Percentiles rank a stretch among this genome's conserved stretches.
phyloP scores from a whole-genome alignment of 2,797 vertebrate species.

The Aldrovandia affinis region DNA sequence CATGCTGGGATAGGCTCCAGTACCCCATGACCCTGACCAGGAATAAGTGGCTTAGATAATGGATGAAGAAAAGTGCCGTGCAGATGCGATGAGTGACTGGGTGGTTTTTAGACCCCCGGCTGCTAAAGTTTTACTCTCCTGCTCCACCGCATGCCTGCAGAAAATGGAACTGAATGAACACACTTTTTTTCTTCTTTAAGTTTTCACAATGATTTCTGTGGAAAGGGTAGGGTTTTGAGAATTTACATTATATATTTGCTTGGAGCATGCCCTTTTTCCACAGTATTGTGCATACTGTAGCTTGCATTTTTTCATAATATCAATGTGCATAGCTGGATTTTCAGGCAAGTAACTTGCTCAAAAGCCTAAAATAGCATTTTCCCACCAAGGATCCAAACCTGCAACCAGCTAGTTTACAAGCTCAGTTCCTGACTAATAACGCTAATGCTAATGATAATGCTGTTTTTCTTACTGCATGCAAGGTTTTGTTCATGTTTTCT shows the following conservation, averaged over 20 bases:
- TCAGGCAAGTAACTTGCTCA: neutral
- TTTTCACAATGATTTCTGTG: neutral
- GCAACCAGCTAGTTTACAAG: neutral
- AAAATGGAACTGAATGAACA: neutral
- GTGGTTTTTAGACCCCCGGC: slow-evolving; percentile 19
- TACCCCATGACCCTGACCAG: too few relatives aligned
- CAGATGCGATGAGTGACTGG: slow-evolving; percentile 28
- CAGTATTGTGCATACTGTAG: neutral
- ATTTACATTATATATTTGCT: neutral
- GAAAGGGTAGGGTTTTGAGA: neutral
- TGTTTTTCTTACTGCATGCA: slow-evolving; percentile 21
- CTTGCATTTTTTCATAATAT: neutral
- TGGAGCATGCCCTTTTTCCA: neutral
- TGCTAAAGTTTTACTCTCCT: too few relatives aligned
- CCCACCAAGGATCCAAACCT: neutral
- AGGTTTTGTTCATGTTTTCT: neutral
- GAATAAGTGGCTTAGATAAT: too few relatives aligned
- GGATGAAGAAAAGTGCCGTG: slow-evolving; percentile 31
- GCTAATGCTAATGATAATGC: slow-evolving; percentile 26
- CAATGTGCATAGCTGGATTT: neutral
- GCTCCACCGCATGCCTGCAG: neutral
- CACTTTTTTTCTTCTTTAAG: too few relatives aligned
- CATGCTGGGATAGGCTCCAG: too few relatives aligned
- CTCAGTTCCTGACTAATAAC: slow-evolving; percentile 31
- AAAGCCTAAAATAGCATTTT: neutral